These are phyloP conservation scores for Eupithecia dodoneata DNA, from an alignment of 2,888 invertebrate genomes.

Conservation along the genomic window DNA sequence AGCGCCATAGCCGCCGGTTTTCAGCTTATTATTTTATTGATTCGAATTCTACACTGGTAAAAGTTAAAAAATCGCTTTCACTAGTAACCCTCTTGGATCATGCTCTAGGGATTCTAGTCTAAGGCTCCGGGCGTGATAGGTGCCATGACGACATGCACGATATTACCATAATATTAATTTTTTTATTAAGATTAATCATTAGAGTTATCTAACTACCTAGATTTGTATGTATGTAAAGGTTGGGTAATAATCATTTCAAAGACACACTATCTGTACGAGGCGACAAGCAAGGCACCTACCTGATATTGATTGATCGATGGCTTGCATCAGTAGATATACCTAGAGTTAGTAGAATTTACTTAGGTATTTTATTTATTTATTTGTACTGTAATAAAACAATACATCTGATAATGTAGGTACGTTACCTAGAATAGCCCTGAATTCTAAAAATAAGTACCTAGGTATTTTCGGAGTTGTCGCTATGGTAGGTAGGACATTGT, in stretches of 20 bases:
- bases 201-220: neutral
- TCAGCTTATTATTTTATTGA: neutral
- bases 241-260: slow-evolving; percentile 2
- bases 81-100: neutral
- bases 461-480: neutral
- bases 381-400: neutral
- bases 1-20: too few species aligned
- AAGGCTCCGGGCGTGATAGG: neutral
- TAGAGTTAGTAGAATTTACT: neutral
- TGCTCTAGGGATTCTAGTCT: neutral
- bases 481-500: neutral
- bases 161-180: neutral
- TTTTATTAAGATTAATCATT: neutral
- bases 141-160: too few species aligned
- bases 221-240: neutral
- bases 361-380: neutral
- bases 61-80: neutral
- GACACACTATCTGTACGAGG: slow-evolving; percentile 1
- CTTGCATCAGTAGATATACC: neutral
- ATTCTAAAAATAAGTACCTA: neutral
- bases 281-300: neutral
- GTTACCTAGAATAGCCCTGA: neutral
- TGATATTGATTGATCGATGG: slow-evolving; percentile 4
- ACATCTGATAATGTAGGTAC: neutral
- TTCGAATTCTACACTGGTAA: neutral